phyloP scores from a whole-genome alignment of 2,888 invertebrate genomes.

The Rhamphomyia laevipes region DNA sequence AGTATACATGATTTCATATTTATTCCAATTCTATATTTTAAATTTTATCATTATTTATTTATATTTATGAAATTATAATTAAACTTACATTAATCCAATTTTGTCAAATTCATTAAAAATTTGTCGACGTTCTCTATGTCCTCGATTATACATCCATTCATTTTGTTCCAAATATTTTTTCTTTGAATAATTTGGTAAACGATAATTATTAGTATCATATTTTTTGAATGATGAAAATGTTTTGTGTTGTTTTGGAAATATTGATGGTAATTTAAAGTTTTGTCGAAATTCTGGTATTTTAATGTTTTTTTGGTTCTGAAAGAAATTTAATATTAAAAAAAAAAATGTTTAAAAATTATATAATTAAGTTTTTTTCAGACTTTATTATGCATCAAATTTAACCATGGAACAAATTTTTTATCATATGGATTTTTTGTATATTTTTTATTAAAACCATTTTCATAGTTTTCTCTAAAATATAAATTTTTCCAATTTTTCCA shows the following conservation, averaged over 20 bases:
- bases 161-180: neutral
- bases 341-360: too few species aligned
- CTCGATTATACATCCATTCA: conserved; percentile 18
- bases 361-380: too few species aligned
- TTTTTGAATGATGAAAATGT: conserved; percentile 10
- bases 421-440: too few species aligned
- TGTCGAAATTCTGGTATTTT: neutral
- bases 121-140: conserved; percentile 22
- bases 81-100: conserved; percentile 21
- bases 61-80: neutral
- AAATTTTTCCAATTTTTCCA: too few species aligned
- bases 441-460: too few species aligned
- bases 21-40: conserved; percentile 15
- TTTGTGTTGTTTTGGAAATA: conserved; percentile 12
- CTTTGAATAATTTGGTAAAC: neutral
- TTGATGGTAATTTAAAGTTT: conserved; percentile 2
- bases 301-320: neutral
- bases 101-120: conserved; percentile 22
- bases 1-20: conserved; percentile 41
- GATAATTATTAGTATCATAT: neutral
- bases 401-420: too few species aligned
- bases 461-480: too few species aligned
- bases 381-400: too few species aligned
- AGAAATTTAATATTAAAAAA: too few species aligned
- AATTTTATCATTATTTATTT: too few species aligned